A percentile compares a stretch with the other conserved stretches of the same genome.
Evolutionary conservation across 2,888 invertebrate species (phyloP).

Genomic region (Cylindroiulus punctatus): DNA sequence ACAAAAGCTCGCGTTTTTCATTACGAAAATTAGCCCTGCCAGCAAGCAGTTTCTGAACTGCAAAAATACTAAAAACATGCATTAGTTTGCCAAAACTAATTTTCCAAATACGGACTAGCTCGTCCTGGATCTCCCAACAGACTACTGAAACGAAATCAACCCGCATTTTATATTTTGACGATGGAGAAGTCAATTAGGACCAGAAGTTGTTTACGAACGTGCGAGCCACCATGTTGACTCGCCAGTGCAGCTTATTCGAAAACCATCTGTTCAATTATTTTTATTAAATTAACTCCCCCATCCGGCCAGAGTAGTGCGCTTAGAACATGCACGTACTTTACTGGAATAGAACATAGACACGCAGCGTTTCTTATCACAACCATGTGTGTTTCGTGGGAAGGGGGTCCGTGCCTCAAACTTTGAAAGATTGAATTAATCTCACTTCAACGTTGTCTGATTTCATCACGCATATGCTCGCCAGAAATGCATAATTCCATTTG

Average conservation of each 20-base stretch:
- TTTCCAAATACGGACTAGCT: not conserved
- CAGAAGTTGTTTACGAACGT: not conserved
- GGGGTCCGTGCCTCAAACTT: slow-evolving; percentile 49
- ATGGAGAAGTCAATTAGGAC: not conserved
- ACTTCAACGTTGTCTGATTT: slow-evolving; percentile 22
- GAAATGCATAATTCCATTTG: slow-evolving; percentile 38
- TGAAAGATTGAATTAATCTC: slow-evolving; percentile 42
- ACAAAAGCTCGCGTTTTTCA: not conserved
- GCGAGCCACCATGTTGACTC: not conserved
- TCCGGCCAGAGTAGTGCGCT: not conserved
- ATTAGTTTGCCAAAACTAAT: not conserved
- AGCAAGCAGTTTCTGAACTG: not conserved
- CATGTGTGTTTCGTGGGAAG: not conserved
- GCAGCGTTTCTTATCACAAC: slow-evolving; percentile 16
- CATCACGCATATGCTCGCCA: slow-evolving; percentile 31
- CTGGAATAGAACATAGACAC: not conserved
- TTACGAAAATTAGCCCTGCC: not conserved
- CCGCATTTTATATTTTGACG: not conserved
- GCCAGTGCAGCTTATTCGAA: not conserved
- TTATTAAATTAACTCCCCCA: slow-evolving; percentile 28
- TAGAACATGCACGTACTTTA: not conserved
- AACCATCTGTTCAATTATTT: slow-evolving; percentile 42
- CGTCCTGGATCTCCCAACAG: not conserved
- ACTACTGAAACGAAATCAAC: not conserved
- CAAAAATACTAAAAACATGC: not conserved